Evolutionary conservation across 2,797 vertebrate species (phyloP).

Genomic region (Neosilurus hyrtlii): DNA sequence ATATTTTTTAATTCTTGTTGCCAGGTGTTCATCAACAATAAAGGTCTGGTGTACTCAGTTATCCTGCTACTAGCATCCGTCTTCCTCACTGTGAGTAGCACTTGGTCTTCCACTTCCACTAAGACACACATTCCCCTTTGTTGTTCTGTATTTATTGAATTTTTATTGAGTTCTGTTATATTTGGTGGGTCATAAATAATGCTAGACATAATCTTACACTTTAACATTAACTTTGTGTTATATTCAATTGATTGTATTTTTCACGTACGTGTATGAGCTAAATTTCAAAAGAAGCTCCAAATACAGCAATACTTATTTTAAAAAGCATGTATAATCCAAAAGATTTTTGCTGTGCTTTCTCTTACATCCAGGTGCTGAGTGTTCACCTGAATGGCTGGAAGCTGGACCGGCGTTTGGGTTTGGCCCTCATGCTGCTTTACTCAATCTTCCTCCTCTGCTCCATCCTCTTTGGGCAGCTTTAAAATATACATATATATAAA

Average conservation of each 20-base stretch:
- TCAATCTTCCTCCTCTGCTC: conserved; percentile 78
- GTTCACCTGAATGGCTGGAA: conserved; percentile 79
- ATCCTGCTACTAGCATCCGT: conserved; percentile 79
- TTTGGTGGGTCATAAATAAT: not conserved
- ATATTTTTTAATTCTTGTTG: conserved; percentile 7
- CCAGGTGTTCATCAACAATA: conserved; percentile 79
- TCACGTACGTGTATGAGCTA: no score
- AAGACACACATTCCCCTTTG: no score
- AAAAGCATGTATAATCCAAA: not conserved
- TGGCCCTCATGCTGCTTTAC: conserved; percentile 75
- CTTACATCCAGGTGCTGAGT: conserved; percentile 66
- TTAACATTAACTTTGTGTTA: no score
- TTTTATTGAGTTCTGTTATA: not conserved
- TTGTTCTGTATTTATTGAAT: not conserved
- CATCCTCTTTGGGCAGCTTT: conserved; percentile 78
- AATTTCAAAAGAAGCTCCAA: no score
- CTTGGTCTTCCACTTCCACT: not conserved
- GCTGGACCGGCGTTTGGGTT: conserved; percentile 75
- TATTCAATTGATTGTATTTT: no score
- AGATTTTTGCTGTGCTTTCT: not conserved
- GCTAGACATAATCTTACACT: not conserved
- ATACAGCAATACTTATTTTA: not conserved
- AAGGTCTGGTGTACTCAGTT: conserved; percentile 80
- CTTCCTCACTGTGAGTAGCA: conserved; percentile 74
- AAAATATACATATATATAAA: conserved; percentile 46